Evolutionary conservation across 35 echinoderm and acorn worm species (phyloP).

Genomic region (Holothuria glaberrima): DNA sequence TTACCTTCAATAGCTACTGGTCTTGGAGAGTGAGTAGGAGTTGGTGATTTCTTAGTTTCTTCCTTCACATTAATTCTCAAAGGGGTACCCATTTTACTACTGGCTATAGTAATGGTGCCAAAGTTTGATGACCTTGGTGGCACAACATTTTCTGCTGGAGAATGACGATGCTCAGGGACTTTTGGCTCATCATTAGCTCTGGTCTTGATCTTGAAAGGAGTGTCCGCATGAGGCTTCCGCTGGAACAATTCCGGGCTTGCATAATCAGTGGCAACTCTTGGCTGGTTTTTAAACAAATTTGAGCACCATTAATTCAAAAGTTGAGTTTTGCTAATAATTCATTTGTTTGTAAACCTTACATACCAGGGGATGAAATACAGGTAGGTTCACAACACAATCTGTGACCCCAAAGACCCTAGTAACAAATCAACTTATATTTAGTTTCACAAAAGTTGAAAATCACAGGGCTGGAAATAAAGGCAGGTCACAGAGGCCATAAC

Average conservation of each 20-base stretch:
- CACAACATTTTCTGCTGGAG: background rate
- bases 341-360: no score
- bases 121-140: background rate
- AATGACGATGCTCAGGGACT: background rate
- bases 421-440: no score
- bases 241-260: background rate
- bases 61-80: conserved; percentile 19
- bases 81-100: conserved; percentile 28
- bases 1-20: conserved; percentile 41
- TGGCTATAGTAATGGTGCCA: conserved; percentile 56
- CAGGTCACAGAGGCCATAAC: no score
- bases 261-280: background rate
- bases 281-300: background rate
- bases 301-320: background rate
- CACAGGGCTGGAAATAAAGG: no score
- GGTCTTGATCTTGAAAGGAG: conserved; percentile 64
- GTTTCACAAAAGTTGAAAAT: no score
- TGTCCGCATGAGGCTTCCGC: background rate
- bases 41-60: background rate
- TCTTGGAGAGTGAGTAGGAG: conserved; percentile 31
- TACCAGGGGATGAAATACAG: no score
- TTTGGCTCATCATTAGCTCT: background rate
- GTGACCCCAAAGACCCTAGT: no score
- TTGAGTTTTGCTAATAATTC: background rate
- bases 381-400: no score